Percentiles rank a stretch among this genome's conserved stretches.
These are phyloP conservation scores for Pandemis cinnamomeana DNA, from an alignment of 2,888 invertebrate species.

Conservation along the genomic window DNA sequence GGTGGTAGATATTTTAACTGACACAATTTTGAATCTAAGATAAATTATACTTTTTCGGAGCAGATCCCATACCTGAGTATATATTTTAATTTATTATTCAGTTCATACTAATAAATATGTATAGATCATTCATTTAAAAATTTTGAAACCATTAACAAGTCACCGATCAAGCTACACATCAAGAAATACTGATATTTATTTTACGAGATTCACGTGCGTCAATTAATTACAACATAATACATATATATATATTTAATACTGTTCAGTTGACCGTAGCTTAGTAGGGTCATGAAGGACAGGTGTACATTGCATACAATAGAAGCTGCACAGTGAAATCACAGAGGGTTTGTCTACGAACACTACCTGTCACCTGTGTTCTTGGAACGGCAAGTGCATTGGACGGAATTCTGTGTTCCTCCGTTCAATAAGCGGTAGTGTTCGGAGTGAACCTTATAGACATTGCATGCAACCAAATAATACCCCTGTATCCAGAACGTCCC, in stretches of 20 bases:
- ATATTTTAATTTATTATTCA: not conserved
- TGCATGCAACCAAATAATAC: constrained; percentile 22
- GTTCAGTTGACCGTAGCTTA: not conserved
- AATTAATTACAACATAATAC: not conserved
- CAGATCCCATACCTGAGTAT: not conserved
- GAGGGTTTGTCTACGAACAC: constrained; percentile 20
- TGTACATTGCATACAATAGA: constrained; percentile 1
- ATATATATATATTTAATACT: not conserved
- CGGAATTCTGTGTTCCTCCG: not conserved
- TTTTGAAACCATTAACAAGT: constrained; percentile 15
- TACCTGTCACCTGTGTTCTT: not conserved
- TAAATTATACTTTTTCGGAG: not conserved
- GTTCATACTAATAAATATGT: not conserved
- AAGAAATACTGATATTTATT: constrained; percentile 1
- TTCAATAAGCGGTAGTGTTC: constrained; percentile 20
- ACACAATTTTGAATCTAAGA: not conserved
- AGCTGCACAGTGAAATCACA: constrained; percentile 20
- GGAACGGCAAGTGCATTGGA: not conserved
- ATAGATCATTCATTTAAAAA: not conserved
- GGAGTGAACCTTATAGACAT: constrained; percentile 13
- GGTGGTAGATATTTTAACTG: not conserved
- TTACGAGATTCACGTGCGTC: constrained; percentile 7
- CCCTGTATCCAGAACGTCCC: constrained; percentile 2
- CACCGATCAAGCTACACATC: constrained; percentile 23
- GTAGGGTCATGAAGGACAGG: not conserved